Conservation (phyloP, 2,113 vertebrate species). For the Dasyurus viverrinus region DNA sequence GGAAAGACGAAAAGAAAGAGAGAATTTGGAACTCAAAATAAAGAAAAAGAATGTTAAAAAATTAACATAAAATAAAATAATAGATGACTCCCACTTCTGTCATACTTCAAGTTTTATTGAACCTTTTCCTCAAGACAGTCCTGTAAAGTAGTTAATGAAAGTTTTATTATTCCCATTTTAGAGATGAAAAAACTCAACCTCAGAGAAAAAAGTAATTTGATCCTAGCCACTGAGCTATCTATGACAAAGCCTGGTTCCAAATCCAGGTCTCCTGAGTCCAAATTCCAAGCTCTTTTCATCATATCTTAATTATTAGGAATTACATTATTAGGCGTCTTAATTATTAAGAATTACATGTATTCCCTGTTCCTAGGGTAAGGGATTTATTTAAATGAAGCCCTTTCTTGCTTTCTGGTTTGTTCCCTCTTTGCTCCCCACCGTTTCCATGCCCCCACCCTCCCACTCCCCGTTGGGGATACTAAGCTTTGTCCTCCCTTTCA, state of each 20-base stretch:
- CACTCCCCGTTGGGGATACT: conserved; percentile 30
- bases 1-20: neutral
- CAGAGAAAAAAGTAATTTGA: neutral
- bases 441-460: neutral
- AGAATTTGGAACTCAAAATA: neutral
- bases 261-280: neutral
- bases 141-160: neutral
- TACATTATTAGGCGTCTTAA: neutral
- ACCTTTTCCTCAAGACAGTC: neutral
- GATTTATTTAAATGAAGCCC: neutral
- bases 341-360: neutral
- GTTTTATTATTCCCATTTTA: neutral
- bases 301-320: neutral
- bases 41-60: neutral
- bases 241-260: neutral
- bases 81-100: neutral
- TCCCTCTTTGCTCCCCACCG: accelerated
- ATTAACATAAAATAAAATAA: neutral
- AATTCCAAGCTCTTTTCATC: neutral
- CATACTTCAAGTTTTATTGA: neutral
- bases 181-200: neutral
- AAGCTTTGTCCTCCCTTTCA: conserved; percentile 72
- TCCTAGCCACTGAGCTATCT: neutral
- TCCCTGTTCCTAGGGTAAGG: neutral
- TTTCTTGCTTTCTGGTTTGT: neutral